Percentiles rank a stretch among this genome's conserved stretches.
Evolutionary conservation across 2,888 invertebrate species (phyloP).

Genomic region (Terebella lapidaria): DNA sequence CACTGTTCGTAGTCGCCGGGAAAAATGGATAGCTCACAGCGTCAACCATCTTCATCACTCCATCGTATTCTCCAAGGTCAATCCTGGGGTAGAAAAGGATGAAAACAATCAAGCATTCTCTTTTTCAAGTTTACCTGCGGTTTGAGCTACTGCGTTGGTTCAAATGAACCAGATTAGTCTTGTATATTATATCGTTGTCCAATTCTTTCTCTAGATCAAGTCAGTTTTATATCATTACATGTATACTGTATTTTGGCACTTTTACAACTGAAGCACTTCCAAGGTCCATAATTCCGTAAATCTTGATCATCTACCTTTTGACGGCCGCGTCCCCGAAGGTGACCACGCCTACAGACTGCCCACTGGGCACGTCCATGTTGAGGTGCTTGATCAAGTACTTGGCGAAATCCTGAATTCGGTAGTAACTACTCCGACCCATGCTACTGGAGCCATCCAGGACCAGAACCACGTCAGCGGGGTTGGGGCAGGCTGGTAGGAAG

Average conservation of each 20-base stretch:
- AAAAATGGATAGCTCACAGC: slow-evolving; percentile 13
- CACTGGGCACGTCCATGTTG: not conserved
- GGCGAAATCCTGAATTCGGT: slow-evolving; percentile 29
- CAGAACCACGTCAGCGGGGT: slow-evolving; percentile 25
- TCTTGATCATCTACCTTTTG: too few relatives aligned
- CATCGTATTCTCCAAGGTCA: slow-evolving; percentile 2
- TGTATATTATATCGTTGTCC: too few relatives aligned
- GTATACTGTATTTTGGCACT: too few relatives aligned
- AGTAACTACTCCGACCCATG: slow-evolving; percentile 28
- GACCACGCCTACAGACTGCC: not conserved
- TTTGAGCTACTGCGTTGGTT: too few relatives aligned
- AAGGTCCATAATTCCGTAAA: too few relatives aligned
- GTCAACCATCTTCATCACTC: not conserved
- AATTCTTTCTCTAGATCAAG: too few relatives aligned
- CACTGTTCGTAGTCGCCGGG: slow-evolving; percentile 8
- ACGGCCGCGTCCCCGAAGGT: not conserved
- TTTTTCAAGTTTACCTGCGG: too few relatives aligned
- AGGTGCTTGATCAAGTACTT: slow-evolving; percentile 25
- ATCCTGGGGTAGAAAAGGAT: too few relatives aligned
- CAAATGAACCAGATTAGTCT: too few relatives aligned
- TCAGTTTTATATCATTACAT: too few relatives aligned
- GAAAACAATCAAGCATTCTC: too few relatives aligned
- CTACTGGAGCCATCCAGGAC: slow-evolving; percentile 35
- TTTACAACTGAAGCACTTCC: too few relatives aligned
- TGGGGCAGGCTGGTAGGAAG: not conserved